A percentile compares a stretch with the other conserved stretches of the same genome.
phyloP scores from a whole-genome alignment of 2,888 invertebrate genomes.

The Helleia helle region DNA sequence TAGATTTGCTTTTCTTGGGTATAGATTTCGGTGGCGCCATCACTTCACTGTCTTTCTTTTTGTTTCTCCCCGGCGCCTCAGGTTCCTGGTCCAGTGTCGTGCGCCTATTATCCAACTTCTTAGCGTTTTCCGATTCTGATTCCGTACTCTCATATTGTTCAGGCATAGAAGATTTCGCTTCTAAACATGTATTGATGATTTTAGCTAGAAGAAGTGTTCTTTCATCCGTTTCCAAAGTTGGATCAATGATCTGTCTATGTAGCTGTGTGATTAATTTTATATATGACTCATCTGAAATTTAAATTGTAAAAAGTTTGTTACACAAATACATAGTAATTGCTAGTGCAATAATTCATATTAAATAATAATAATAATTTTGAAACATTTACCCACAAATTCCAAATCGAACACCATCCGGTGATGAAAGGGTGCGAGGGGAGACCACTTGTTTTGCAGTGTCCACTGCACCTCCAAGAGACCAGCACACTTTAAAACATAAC shows the following conservation, averaged over 20 bases:
- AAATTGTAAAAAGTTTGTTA: conserved; percentile 4
- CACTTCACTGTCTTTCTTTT: conserved; percentile 28
- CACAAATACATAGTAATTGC: too few species aligned
- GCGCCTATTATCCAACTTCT: conserved; percentile 20
- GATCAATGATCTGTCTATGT: conserved; percentile 43
- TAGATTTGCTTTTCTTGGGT: conserved; percentile 41
- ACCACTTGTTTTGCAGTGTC: conserved; percentile 44
- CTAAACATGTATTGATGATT: conserved; percentile 47
- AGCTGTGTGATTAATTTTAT: conserved; percentile 40
- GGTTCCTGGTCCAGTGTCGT: conserved; percentile 26
- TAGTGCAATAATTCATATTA: neutral
- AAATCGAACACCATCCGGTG: conserved; percentile 50
- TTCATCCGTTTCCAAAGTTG: conserved; percentile 42
- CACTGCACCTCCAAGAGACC: conserved; percentile 40
- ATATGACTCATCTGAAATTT: conserved; percentile 47
- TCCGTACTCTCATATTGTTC: conserved; percentile 28
- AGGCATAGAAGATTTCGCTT: conserved; percentile 27
- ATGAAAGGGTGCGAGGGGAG: conserved; percentile 40
- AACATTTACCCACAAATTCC: conserved; percentile 56
- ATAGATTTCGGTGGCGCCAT: conserved; percentile 54
- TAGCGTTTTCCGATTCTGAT: conserved; percentile 27
- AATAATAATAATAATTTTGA: too few species aligned
- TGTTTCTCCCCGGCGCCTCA: conserved; percentile 21
- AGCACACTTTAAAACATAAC: conserved; percentile 41
- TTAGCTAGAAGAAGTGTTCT: conserved; percentile 41